Evolutionary conservation across 1,140 invertebrate species (phyloP).

Genomic region (Aculops lycopersici): DNA sequence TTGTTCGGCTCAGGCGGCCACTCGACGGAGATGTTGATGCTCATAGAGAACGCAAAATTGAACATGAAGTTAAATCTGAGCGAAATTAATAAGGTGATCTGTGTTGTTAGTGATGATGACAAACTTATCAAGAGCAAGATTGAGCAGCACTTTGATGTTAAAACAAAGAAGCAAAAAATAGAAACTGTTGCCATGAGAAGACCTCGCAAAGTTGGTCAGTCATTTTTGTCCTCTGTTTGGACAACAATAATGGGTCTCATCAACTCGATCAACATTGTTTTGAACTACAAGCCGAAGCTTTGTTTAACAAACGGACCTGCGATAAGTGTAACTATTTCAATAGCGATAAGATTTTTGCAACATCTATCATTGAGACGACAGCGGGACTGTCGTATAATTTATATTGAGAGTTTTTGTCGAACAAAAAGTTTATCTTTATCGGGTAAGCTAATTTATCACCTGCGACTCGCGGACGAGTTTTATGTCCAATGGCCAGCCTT

Average conservation of each 20-base stretch:
- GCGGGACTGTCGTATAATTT: conserved; percentile 42
- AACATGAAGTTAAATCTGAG: too few species aligned
- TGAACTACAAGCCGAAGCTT: conserved; percentile 32
- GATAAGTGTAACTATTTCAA: conserved; percentile 58
- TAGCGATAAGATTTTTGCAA: conserved; percentile 16
- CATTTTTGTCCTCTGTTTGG: conserved; percentile 37
- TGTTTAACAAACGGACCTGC: conserved; percentile 71
- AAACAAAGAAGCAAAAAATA: conserved; percentile 15
- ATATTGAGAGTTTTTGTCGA: conserved; percentile 73
- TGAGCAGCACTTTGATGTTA: conserved; percentile 12
- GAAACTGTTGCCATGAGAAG: conserved; percentile 21
- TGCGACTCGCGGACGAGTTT: conserved; percentile 35
- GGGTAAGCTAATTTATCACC: conserved; percentile 45
- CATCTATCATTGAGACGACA: conserved; percentile 25
- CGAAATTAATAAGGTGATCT: conserved; percentile 32
- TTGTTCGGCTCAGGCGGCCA: conserved; percentile 27
- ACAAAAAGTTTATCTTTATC: conserved; percentile 55
- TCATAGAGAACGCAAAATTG: conserved; percentile 26
- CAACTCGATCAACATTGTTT: conserved; percentile 31
- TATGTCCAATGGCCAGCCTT: conserved; percentile 63
- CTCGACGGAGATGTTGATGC: conserved; percentile 50
- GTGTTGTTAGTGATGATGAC: conserved; percentile 45
- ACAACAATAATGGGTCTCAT: conserved; percentile 37
- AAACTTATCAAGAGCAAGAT: conserved; percentile 32
- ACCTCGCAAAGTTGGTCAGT: conserved; percentile 59